A percentile compares a stretch with the other conserved stretches of the same genome.
phyloP scores from a whole-genome alignment of 2,888 invertebrate genomes.

The Seira musarum region DNA sequence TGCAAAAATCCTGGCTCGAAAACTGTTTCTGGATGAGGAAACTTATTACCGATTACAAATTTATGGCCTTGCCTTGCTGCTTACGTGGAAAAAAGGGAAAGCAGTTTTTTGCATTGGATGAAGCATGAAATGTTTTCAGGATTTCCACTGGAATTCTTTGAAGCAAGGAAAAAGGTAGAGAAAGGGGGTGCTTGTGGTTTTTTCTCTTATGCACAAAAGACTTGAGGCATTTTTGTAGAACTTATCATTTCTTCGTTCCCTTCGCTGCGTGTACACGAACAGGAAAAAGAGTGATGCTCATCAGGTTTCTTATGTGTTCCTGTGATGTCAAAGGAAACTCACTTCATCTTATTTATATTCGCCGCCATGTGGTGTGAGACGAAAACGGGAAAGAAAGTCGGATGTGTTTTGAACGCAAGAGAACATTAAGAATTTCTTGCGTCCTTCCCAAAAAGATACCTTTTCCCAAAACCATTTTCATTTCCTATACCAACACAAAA shows the following conservation, averaged over 20 bases:
- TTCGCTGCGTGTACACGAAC: neutral
- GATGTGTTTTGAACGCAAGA: slow-evolving; percentile 21
- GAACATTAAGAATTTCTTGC: slow-evolving; percentile 8
- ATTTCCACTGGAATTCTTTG: neutral
- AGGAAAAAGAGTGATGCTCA: slow-evolving; percentile 19
- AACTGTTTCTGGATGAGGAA: neutral
- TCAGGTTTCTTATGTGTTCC: slow-evolving; percentile 4
- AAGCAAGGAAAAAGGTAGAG: neutral
- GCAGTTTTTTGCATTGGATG: slow-evolving; percentile 1
- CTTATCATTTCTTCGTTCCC: neutral
- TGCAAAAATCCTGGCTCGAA: neutral
- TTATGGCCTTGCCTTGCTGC: neutral
- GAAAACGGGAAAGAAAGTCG: slow-evolving; percentile 11
- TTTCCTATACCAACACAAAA: slow-evolving; percentile 1
- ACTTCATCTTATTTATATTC: slow-evolving; percentile 34
- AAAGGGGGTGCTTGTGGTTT: slow-evolving; percentile 11
- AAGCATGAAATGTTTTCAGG: slow-evolving; percentile 4
- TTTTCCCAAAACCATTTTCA: slow-evolving; percentile 6
- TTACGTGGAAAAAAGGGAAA: neutral
- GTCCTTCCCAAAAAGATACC: neutral
- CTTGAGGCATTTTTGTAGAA: slow-evolving; percentile 9
- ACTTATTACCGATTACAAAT: slow-evolving; percentile 19
- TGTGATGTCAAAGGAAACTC: slow-evolving; percentile 5
- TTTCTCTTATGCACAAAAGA: neutral
- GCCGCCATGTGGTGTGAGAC: neutral